These are phyloP conservation scores for Dolichomitus sp. DNA, from an alignment of 2,888 invertebrate species.

Conservation along the genomic window DNA sequence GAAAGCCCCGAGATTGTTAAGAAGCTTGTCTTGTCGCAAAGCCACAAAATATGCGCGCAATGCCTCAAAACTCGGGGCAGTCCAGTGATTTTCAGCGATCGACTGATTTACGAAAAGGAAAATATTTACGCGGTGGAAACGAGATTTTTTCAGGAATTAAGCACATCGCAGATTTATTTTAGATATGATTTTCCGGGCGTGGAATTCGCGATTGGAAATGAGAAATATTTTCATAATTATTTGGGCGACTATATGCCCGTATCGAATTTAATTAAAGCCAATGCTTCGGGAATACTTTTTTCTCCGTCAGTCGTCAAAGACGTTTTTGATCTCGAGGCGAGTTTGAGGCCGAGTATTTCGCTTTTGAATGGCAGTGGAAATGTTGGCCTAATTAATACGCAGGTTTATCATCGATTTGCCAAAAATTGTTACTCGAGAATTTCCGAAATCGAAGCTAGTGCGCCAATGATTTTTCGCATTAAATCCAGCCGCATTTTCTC, in stretches of 20 bases:
- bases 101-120: conserved; percentile 76
- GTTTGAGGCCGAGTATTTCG: conserved; percentile 73
- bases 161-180: conserved; percentile 70
- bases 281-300: conserved; percentile 77
- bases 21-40: conserved; percentile 50
- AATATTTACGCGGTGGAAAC: conserved; percentile 76
- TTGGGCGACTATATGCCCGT: conserved; percentile 78
- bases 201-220: not conserved
- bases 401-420: conserved; percentile 74
- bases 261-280: conserved; percentile 75
- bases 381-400: conserved; percentile 68
- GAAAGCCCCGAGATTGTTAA: conserved; percentile 70
- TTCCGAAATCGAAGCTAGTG: conserved; percentile 70
- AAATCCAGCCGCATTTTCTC: conserved; percentile 62
- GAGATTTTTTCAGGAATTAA: conserved; percentile 70
- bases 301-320: conserved; percentile 65
- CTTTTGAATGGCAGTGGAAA: conserved; percentile 63
- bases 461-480: conserved; percentile 73
- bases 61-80: conserved; percentile 74
- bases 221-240: conserved; percentile 20
- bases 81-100: conserved; percentile 81
- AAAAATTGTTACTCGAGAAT: conserved; percentile 75
- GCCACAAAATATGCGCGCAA: conserved; percentile 74
- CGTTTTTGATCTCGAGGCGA: conserved; percentile 72
- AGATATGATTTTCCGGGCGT: conserved; percentile 43